Base-by-base conservation (phyloP, 2,113 vertebrate genomes). In the Procavia capensis region DNA sequence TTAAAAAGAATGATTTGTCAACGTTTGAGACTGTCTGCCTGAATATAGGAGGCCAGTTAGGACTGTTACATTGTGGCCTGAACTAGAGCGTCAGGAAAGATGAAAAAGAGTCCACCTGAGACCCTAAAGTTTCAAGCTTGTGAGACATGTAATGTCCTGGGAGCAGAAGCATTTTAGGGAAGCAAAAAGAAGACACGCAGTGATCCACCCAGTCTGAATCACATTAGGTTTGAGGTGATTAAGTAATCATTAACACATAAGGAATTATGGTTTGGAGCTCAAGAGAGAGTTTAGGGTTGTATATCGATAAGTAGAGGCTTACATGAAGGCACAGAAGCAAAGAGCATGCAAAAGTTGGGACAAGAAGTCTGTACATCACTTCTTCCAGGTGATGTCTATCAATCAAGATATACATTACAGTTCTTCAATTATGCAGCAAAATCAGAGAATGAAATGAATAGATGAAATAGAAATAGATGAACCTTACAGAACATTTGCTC, bases 261-360 rank as follows among this genome's bases (percentile, higher is more conserved):
- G 41, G 68, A 94, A 68, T 3, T 50, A 83, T 7, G 3, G n/a
- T 17, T 36, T 66, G 41, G 74, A 59, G 66, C 9, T 50, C 63
- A 57, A 22, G 50, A 41, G 17, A 19, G 45, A 16, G 16, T n/a
- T 34, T 74, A 9, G 13, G 6, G 25, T 4, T 92, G 45, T 43
- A 76, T 50, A 79, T 0, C 27, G 17, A 91, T 6, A 79, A 34
- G 87, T 0, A 39, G 1, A 36, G 16, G 59, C 59, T 85, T 22
- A 54, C 22, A 20, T 16, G 66, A 88, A 61, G 36, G 29, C 36
- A 17, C 10, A 34, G 31, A 39, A 50, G 29, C 36, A 36, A n/a
- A 20, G 16, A 80, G 22, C 6, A 0, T 39, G 22, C 20, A 27
- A 11, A 24, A 0, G 10, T 27, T 43, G 20, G 59, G 6, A 31